These are phyloP conservation scores for Suillia variegata DNA, from an alignment of 2,888 invertebrate genomes.

Conservation along the genomic window DNA sequence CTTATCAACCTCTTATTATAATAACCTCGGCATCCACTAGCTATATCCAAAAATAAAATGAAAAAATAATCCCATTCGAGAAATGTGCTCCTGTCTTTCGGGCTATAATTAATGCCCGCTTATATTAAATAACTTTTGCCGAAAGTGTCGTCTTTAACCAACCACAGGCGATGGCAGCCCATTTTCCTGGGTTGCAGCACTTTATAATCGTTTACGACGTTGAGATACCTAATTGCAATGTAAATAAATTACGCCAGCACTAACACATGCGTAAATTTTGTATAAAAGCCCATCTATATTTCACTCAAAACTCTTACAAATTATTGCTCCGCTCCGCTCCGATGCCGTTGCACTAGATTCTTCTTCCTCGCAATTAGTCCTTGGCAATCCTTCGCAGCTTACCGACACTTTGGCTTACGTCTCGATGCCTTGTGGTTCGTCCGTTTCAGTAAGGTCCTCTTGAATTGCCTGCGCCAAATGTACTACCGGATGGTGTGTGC, in stretches of 20 bases:
- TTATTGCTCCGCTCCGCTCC: slow-evolving; percentile 22
- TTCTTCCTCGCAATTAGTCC: slow-evolving; percentile 22
- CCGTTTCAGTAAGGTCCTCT: too few species aligned
- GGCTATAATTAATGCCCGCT: slow-evolving; percentile 16
- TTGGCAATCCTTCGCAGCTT: slow-evolving; percentile 18
- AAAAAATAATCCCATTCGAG: too few species aligned
- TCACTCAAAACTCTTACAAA: slow-evolving; percentile 37
- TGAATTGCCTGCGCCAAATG: too few species aligned
- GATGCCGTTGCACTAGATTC: slow-evolving; percentile 16
- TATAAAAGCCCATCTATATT: slow-evolving; percentile 34
- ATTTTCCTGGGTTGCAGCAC: slow-evolving; percentile 22
- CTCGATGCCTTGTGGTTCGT: slow-evolving; percentile 2
- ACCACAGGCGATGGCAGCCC: too few species aligned
- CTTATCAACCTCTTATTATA: too few species aligned
- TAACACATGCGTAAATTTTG: neutral
- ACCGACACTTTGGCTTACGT: slow-evolving; percentile 30
- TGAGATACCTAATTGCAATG: slow-evolving; percentile 57
- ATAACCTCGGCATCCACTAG: too few species aligned
- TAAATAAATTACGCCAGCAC: slow-evolving; percentile 49
- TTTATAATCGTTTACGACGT: slow-evolving; percentile 54
- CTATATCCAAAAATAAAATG: too few species aligned
- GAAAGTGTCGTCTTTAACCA: neutral
- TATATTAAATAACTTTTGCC: slow-evolving; percentile 17
- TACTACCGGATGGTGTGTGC: too few species aligned
- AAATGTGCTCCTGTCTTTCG: too few species aligned